phyloP scores from a whole-genome alignment of 2,888 invertebrate genomes.

The Dioctria rufipes region DNA sequence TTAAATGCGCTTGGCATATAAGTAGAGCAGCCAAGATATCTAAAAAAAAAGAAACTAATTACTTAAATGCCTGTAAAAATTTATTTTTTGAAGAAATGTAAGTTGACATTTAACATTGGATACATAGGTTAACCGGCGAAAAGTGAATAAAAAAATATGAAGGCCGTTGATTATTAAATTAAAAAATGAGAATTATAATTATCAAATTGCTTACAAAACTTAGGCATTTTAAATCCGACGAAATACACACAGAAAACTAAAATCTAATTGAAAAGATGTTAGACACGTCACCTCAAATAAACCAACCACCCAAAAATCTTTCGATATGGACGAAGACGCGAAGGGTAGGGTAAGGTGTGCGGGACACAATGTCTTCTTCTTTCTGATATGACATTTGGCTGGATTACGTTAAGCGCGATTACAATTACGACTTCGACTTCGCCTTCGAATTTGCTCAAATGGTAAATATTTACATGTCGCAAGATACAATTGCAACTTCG shows the following conservation, averaged over 20 bases:
- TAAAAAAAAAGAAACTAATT: constrained; percentile 18
- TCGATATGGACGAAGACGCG: no score
- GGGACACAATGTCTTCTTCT: constrained; percentile 29
- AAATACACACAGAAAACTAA: constrained; percentile 7
- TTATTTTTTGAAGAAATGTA: background rate
- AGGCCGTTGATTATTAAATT: no score
- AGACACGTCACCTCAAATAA: constrained; percentile 53
- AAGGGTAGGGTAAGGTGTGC: background rate
- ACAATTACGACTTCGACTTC: no score
- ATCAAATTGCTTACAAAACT: constrained; percentile 7
- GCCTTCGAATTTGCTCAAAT: no score
- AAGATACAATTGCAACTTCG: no score
- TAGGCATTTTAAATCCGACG: constrained; percentile 28
- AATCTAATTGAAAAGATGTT: constrained; percentile 4
- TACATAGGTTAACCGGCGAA: constrained; percentile 12
- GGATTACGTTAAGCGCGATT: background rate
- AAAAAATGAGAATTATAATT: background rate
- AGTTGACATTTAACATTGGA: background rate
- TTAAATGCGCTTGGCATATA: constrained; percentile 1
- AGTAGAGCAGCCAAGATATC: constrained; percentile 37
- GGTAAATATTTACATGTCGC: no score
- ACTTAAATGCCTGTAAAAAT: background rate
- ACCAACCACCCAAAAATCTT: background rate
- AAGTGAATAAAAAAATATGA: no score
- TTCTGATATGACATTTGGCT: background rate